phyloP scores from a whole-genome alignment of 2,113 vertebrate genomes.

The Oncorhynchus keta region DNA sequence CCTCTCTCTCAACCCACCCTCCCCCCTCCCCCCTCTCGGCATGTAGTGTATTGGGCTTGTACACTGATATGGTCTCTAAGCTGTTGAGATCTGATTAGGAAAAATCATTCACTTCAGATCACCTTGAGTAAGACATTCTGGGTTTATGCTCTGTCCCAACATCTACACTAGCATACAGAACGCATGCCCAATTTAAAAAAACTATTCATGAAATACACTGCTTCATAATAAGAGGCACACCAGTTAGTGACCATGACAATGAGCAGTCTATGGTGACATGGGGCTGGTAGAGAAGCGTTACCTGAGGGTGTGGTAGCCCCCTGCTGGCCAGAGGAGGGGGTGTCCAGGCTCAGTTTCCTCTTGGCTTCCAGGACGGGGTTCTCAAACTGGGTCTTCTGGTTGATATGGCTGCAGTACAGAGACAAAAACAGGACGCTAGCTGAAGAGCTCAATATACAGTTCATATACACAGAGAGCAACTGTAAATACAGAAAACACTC shows the following conservation, averaged over 20 bases:
- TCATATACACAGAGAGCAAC: neutral
- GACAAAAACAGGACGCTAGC: neutral
- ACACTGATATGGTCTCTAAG: neutral
- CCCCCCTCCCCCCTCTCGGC: neutral
- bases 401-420: constrained; percentile 84
- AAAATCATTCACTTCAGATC: no score
- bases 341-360: constrained; percentile 81
- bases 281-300: constrained; percentile 34
- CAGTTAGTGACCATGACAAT: no score
- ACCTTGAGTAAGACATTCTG: no score
- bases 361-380: constrained; percentile 97
- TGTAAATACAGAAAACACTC: neutral
- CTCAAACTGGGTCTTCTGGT: constrained; percentile 99
- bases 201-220: no score
- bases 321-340: constrained; percentile 45
- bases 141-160: no score
- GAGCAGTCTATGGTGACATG: no score
- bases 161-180: no score
- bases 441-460: neutral
- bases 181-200: no score
- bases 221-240: no score
- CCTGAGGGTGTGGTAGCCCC: constrained; percentile 58
- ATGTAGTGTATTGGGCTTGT: neutral
- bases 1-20: no score
- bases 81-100: neutral